A percentile compares a stretch with the other conserved stretches of the same genome.
Evolutionary conservation across 2,888 invertebrate species (phyloP).

Genomic region (Himalopsyche japonica): DNA sequence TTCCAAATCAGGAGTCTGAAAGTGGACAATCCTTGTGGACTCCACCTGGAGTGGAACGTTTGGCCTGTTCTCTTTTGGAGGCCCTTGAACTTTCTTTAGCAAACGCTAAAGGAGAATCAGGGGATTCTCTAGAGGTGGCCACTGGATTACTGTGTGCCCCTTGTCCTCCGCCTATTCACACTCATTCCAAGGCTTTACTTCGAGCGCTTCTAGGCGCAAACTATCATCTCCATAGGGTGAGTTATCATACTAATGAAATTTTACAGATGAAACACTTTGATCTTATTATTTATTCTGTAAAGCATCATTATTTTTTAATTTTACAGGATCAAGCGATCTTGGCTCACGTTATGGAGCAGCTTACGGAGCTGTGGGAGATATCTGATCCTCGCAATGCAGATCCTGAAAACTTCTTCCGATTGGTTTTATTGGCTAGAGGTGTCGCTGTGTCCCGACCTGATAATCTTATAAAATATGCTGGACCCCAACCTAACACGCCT

Average conservation of each 20-base stretch:
- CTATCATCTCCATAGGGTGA: conserved; percentile 86
- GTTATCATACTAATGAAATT: not conserved
- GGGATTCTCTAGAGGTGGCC: conserved; percentile 51
- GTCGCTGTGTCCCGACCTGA: conserved; percentile 84
- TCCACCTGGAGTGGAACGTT: conserved; percentile 54
- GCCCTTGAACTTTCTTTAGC: conserved; percentile 49
- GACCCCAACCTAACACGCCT: conserved; percentile 52
- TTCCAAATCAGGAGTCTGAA: conserved; percentile 48
- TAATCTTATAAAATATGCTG: conserved; percentile 65
- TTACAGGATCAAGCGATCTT: conserved; percentile 80
- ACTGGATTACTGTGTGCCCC: conserved; percentile 55
- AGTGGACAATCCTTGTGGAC: conserved; percentile 46
- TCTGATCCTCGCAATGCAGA: conserved; percentile 74
- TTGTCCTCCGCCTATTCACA: conserved; percentile 53
- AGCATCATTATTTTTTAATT: not conserved
- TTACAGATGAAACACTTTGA: too few species aligned
- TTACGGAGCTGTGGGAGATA: conserved; percentile 66
- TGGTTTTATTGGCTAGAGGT: conserved; percentile 80
- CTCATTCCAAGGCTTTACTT: conserved; percentile 76
- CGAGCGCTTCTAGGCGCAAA: conserved; percentile 76
- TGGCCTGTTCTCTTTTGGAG: conserved; percentile 56
- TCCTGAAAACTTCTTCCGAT: conserved; percentile 87
- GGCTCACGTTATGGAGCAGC: conserved; percentile 71
- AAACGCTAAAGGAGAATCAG: conserved; percentile 45
- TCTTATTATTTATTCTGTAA: too few species aligned